These are phyloP conservation scores for Diaphora mendica DNA, from an alignment of 2,888 invertebrate genomes.

Conservation along the genomic window DNA sequence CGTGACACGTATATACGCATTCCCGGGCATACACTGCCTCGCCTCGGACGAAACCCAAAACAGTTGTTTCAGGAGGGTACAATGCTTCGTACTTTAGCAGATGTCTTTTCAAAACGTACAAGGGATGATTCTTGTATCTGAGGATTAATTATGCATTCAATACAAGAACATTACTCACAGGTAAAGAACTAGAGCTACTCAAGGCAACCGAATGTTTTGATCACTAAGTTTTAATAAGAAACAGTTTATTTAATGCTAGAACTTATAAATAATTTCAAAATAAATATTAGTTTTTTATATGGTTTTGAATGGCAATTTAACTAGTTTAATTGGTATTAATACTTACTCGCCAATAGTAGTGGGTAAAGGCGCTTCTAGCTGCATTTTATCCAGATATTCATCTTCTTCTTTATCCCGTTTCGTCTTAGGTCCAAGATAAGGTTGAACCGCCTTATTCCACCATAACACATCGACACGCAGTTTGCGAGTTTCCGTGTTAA, in stretches of 20 bases:
- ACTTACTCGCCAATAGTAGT: constrained; percentile 92
- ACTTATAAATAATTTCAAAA: no score
- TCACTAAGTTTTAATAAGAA: no score
- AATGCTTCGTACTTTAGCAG: constrained; percentile 97
- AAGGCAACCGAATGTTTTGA: not conserved
- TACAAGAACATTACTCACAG: not conserved
- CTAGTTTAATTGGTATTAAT: not conserved
- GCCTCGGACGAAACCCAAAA: constrained; percentile 93
- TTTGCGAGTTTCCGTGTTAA: constrained; percentile 94
- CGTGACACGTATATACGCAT: constrained; percentile 94
- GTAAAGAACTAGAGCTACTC: not conserved
- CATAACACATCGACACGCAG: constrained; percentile 91
- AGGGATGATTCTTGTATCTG: constrained; percentile 96
- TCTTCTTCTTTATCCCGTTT: constrained; percentile 92
- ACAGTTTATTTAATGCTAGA: no score
- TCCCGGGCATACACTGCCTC: constrained; percentile 96
- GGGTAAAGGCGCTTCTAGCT: constrained; percentile 95
- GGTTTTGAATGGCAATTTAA: no score
- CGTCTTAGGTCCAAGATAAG: constrained; percentile 86
- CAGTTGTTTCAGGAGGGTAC: constrained; percentile 95
- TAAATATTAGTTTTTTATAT: no score
- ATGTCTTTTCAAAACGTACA: constrained; percentile 96
- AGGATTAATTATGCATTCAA: not conserved
- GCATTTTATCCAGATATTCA: constrained; percentile 89
- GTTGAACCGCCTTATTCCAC: constrained; percentile 90